These are phyloP conservation scores for Anagrus nilaparvatae DNA, from an alignment of 1,140 invertebrate species.

Conservation along the genomic window DNA sequence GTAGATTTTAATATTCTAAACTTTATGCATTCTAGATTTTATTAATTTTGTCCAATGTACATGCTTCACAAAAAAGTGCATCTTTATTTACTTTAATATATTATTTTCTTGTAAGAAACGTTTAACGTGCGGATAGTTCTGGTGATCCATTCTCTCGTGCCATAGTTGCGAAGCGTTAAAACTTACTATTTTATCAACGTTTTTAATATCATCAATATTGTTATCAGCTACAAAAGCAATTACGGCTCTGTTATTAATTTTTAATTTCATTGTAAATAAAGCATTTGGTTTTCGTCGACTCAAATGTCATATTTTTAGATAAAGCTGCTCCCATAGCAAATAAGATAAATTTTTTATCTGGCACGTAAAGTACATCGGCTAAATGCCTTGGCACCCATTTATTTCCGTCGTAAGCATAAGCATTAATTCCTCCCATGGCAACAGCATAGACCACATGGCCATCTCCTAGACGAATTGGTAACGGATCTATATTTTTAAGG, in stretches of 20 bases:
- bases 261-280: conserved; percentile 9
- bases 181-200: too few species aligned
- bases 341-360: conserved; percentile 33
- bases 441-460: conserved; percentile 13
- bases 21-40: too few species aligned
- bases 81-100: background rate
- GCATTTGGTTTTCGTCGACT: conserved; percentile 1
- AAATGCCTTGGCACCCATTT: conserved; percentile 21
- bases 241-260: conserved; percentile 14
- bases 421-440: conserved; percentile 25
- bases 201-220: conserved; percentile 15
- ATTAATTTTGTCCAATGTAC: too few species aligned
- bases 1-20: too few species aligned
- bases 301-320: conserved; percentile 3
- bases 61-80: too few species aligned
- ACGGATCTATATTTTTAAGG: conserved; percentile 1
- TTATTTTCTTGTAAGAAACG: background rate
- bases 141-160: background rate
- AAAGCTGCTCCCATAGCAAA: conserved; percentile 30
- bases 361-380: conserved; percentile 33
- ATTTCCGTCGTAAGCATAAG: conserved; percentile 19
- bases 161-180: conserved; percentile 1
- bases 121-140: background rate
- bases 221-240: conserved; percentile 11
- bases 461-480: conserved; percentile 17